phyloP scores from a whole-genome alignment of 64 coral and sea anemone species.

The Actinia equina region DNA sequence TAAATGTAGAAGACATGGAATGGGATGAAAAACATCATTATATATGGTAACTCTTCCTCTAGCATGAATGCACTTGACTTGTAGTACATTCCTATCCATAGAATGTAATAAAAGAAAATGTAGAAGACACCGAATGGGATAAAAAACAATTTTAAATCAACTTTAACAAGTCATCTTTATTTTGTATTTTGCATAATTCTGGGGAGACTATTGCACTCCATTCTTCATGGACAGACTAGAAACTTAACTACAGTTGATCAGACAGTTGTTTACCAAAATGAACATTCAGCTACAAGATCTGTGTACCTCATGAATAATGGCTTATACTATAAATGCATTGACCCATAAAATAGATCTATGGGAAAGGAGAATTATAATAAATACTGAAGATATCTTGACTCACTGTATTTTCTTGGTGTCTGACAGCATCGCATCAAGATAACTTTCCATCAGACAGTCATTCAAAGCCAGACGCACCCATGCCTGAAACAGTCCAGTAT shows the following conservation, averaged over 20 bases:
- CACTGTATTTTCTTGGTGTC: slow-evolving; percentile 85
- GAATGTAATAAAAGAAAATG: background rate
- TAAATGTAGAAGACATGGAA: background rate
- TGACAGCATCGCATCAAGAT: slow-evolving; percentile 83
- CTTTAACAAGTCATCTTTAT: too few species aligned
- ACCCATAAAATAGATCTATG: background rate
- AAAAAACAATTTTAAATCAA: slow-evolving; percentile 51
- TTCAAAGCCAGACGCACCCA: slow-evolving; percentile 94
- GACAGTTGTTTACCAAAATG: too few species aligned
- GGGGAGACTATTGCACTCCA: too few species aligned
- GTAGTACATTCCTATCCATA: slow-evolving; percentile 73
- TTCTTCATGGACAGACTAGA: too few species aligned
- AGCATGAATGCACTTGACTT: slow-evolving; percentile 68
- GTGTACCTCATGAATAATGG: too few species aligned
- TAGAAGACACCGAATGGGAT: too few species aligned
- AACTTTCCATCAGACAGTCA: slow-evolving; percentile 97
- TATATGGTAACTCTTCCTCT: slow-evolving; percentile 78
- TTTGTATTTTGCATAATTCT: too few species aligned
- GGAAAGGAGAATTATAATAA: background rate
- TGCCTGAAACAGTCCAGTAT: slow-evolving; percentile 43
- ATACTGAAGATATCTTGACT: background rate
- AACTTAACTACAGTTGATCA: too few species aligned
- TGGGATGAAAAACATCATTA: slow-evolving; percentile 48
- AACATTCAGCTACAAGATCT: too few species aligned
- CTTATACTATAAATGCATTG: too few species aligned